Conservation (phyloP, 1,140 invertebrate species). For the Lepeophtheirus salmonis region DNA sequence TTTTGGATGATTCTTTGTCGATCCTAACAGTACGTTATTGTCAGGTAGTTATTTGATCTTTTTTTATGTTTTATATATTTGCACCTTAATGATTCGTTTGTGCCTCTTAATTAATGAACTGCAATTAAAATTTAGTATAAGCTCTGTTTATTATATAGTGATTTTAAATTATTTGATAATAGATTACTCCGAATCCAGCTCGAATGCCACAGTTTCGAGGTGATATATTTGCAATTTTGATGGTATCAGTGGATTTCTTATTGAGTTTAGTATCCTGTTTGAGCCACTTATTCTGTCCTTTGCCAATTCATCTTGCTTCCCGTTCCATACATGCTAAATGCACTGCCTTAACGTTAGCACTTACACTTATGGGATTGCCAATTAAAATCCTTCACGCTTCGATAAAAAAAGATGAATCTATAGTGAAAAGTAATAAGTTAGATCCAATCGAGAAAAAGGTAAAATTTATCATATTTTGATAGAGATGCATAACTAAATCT, state of each 20-base stretch:
- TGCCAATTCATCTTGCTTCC: neutral
- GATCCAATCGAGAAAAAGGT: neutral
- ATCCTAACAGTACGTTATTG: constrained; percentile 7
- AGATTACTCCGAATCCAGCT: neutral
- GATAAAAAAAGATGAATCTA: neutral
- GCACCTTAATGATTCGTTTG: no score
- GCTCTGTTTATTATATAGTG: neutral
- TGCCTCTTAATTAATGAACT: neutral
- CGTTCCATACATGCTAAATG: constrained; percentile 1
- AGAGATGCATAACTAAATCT: no score
- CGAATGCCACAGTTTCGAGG: constrained; percentile 5
- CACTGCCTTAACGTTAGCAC: neutral
- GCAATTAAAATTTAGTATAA: neutral
- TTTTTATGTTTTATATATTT: neutral
- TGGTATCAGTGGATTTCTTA: neutral
- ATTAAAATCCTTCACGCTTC: neutral
- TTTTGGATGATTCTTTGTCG: neutral
- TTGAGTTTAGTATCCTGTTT: constrained; percentile 1
- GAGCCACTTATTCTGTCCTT: neutral
- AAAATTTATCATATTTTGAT: no score
- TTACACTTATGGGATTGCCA: constrained; percentile 2
- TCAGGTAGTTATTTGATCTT: neutral
- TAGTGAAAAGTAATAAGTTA: neutral
- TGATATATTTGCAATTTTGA: constrained; percentile 5
- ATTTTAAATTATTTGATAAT: neutral